These are phyloP conservation scores for Cryptomyrus ogoouensis DNA, from an alignment of 2,113 vertebrate genomes.

Conservation along the genomic window DNA sequence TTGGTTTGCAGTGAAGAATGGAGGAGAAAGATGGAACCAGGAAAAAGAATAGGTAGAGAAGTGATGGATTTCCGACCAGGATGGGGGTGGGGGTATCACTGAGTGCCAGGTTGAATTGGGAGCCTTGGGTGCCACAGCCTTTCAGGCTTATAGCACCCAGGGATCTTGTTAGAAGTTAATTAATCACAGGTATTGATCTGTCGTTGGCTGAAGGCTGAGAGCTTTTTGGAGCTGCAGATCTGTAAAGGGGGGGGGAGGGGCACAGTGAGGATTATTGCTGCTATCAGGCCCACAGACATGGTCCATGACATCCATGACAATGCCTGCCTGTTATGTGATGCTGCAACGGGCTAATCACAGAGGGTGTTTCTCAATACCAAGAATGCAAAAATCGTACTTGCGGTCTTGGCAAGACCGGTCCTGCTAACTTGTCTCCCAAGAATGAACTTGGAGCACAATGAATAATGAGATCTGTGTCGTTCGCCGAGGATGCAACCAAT, in stretches of 20 bases:
- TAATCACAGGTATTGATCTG: constrained; percentile 6
- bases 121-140: neutral
- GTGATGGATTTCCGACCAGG: neutral
- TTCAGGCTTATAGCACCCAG: neutral
- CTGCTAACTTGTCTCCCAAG: neutral
- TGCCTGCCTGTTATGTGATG: neutral
- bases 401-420: neutral
- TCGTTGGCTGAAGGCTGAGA: neutral
- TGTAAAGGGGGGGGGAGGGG: neutral
- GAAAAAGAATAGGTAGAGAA: neutral
- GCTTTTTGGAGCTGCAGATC: neutral
- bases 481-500: neutral
- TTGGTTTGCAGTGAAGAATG: neutral
- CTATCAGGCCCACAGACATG: neutral
- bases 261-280: neutral
- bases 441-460: too few species aligned
- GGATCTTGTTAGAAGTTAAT: constrained; percentile 1
- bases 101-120: neutral
- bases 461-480: neutral
- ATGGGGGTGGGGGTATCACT: neutral
- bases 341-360: neutral
- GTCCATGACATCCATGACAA: neutral
- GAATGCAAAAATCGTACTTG: neutral
- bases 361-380: neutral
- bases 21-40: neutral